phyloP scores from a whole-genome alignment of 2,113 vertebrate genomes.

The Abramis brama region DNA sequence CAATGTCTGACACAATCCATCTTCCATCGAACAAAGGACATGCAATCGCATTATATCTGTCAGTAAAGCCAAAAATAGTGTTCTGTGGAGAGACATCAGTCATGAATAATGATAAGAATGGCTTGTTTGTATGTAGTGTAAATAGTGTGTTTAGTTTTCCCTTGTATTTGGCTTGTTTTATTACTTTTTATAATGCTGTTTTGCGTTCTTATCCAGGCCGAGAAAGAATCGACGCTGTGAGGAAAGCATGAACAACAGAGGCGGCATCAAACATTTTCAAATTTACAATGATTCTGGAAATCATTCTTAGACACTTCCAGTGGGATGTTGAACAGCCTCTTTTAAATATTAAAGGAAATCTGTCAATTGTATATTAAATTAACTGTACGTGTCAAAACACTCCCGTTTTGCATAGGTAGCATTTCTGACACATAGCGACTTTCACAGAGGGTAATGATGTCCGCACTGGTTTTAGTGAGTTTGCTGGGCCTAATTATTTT shows the following conservation, averaged over 20 bases:
- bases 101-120: constrained; percentile 71
- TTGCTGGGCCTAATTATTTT: constrained; percentile 51
- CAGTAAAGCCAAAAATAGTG: constrained; percentile 36
- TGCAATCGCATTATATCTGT: constrained; percentile 27
- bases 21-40: constrained; percentile 52
- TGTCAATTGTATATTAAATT: constrained; percentile 46
- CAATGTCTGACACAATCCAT: constrained; percentile 51
- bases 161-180: constrained; percentile 83
- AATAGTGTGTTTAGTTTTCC: constrained; percentile 96
- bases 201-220: constrained; percentile 59
- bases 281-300: constrained; percentile 57
- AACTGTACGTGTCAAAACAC: constrained; percentile 2
- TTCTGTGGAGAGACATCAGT: constrained; percentile 51
- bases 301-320: constrained; percentile 40
- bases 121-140: constrained; percentile 92
- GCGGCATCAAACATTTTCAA: constrained; percentile 20
- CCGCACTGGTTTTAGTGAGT: constrained; percentile 39
- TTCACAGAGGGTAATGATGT: constrained; percentile 36
- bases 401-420: constrained; percentile 44
- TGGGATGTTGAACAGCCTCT: constrained; percentile 37
- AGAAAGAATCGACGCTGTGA: constrained; percentile 54
- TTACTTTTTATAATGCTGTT: constrained; percentile 75
- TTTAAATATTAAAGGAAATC: constrained; percentile 34
- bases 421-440: constrained; percentile 47
- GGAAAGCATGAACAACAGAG: constrained; percentile 45